These are phyloP conservation scores for Strix uralensis DNA, from an alignment of 2,113 vertebrate genomes.

Conservation along the genomic window DNA sequence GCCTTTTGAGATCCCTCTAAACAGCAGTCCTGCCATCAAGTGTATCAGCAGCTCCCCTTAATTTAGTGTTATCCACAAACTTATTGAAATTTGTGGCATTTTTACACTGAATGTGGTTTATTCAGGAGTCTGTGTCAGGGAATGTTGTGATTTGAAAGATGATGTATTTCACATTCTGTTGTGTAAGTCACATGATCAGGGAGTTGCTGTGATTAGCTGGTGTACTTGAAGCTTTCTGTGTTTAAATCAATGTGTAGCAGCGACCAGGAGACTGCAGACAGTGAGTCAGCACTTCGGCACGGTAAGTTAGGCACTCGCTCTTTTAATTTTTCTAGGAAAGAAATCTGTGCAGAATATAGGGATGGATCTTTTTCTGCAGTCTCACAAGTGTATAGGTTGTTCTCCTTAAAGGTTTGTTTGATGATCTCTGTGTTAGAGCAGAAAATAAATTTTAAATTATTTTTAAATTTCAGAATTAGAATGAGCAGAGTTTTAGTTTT, in stretches of 20 bases:
- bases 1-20: neutral
- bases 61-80: neutral
- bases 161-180: neutral
- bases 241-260: conserved; percentile 56
- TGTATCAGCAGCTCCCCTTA: neutral
- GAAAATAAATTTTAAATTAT: neutral
- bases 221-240: conserved; percentile 37
- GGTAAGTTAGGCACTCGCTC: conserved; percentile 34
- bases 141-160: neutral
- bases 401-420: neutral
- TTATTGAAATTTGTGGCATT: neutral
- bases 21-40: neutral
- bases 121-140: neutral
- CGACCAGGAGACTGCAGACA: neutral
- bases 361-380: neutral
- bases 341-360: neutral
- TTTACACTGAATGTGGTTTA: neutral
- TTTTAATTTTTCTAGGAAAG: neutral
- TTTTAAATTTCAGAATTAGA: neutral
- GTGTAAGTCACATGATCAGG: conserved; percentile 40
- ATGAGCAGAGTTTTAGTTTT: neutral
- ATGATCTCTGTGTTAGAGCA: neutral
- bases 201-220: conserved; percentile 53
- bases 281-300: conserved; percentile 74
- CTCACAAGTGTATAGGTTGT: neutral